A percentile compares a stretch with the other conserved stretches of the same genome.
These are phyloP conservation scores for Hepsetus odoe DNA, from an alignment of 2,113 vertebrate genomes.

Conservation along the genomic window DNA sequence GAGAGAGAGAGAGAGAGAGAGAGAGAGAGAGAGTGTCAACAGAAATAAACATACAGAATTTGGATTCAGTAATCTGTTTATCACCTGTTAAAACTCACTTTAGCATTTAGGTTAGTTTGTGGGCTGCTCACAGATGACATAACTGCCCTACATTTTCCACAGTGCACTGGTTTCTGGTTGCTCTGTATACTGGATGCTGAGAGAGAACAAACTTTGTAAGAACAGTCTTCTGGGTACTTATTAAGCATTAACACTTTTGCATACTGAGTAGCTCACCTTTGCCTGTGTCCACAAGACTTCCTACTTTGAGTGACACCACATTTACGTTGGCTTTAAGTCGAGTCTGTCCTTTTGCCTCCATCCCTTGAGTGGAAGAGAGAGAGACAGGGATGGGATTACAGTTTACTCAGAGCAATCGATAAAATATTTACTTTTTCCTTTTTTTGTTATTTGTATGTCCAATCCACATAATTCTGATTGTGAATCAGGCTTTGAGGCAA, in stretches of 20 bases:
- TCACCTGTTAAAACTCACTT: conserved; percentile 62
- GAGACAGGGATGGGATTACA: not conserved
- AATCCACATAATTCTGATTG: too few species aligned
- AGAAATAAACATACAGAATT: not conserved
- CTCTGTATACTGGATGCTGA: conserved; percentile 57
- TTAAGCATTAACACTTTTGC: not conserved
- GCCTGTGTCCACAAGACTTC: conserved; percentile 66
- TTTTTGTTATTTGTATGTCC: too few species aligned
- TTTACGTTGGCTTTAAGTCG: conserved; percentile 69
- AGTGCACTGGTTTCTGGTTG: conserved; percentile 64
- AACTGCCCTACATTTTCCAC: conserved; percentile 68
- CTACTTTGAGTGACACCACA: conserved; percentile 66
- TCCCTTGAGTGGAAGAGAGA: conserved; percentile 34
- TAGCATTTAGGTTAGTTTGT: conserved; percentile 28
- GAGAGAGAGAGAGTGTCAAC: not conserved
- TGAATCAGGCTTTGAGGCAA: too few species aligned
- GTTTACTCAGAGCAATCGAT: too few species aligned
- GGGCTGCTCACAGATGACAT: conserved; percentile 65
- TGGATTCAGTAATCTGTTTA: not conserved
- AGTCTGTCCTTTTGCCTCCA: conserved; percentile 46
- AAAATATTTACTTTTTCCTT: too few species aligned
- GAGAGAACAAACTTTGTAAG: conserved; percentile 1
- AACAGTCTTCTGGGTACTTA: not conserved
- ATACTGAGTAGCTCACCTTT: conserved; percentile 57
- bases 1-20: too few species aligned